Evolutionary conservation across 2,888 invertebrate species (phyloP).

Genomic region (Mystacides longicornis): DNA sequence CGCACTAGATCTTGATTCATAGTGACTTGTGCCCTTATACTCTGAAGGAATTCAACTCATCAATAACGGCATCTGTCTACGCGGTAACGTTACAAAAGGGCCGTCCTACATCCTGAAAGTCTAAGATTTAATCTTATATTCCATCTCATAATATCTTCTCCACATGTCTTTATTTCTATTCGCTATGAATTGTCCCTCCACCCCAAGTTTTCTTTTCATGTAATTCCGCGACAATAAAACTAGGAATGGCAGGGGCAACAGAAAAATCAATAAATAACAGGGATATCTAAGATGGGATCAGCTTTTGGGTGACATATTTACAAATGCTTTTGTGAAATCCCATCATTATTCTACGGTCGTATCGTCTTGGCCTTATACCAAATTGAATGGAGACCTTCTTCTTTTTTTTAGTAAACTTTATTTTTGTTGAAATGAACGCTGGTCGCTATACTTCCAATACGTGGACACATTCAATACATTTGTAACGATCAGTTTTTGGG

Average conservation of each 20-base stretch:
- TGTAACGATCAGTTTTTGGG: too few relatives aligned
- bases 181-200: background rate
- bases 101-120: background rate
- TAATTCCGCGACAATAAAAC: background rate
- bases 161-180: background rate
- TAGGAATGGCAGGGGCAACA: background rate
- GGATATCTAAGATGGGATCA: constrained; percentile 11
- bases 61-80: constrained; percentile 1
- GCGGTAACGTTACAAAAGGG: background rate
- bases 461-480: too few relatives aligned
- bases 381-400: constrained; percentile 21
- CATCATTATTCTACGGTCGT: constrained; percentile 22
- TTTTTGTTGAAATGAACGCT: constrained; percentile 1
- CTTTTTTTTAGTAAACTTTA: background rate
- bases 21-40: background rate
- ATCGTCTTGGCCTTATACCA: constrained; percentile 22
- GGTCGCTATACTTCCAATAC: too few relatives aligned
- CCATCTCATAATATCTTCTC: constrained; percentile 1
- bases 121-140: background rate
- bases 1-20: background rate
- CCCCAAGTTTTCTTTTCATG: background rate
- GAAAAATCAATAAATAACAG: constrained; percentile 22
- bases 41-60: background rate
- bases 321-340: constrained; percentile 21
- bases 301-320: constrained; percentile 23